Conservation (phyloP, 2,888 invertebrate species). For the Trachelus stipa region DNA sequence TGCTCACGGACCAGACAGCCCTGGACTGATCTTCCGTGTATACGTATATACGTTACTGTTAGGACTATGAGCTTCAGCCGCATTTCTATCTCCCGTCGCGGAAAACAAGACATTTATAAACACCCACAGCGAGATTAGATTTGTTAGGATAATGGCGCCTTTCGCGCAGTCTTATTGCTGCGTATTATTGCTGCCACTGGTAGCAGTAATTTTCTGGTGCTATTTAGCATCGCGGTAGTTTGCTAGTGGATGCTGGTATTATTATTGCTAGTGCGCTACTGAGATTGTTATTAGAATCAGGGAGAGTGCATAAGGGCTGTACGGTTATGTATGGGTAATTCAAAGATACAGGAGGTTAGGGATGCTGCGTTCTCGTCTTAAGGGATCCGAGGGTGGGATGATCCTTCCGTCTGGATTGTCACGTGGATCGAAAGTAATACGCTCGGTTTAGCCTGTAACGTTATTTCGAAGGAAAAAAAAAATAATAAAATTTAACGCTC, state of each 20-base stretch:
- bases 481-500: slow-evolving; percentile 61
- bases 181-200: neutral
- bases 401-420: slow-evolving; percentile 27
- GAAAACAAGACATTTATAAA: slow-evolving; percentile 67
- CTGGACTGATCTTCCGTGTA: neutral
- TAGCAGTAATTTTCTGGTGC: neutral
- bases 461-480: slow-evolving; percentile 35
- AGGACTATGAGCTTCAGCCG: neutral
- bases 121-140: slow-evolving; percentile 65
- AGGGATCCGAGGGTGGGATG: neutral
- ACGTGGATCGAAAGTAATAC: slow-evolving; percentile 30
- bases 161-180: slow-evolving; percentile 13
- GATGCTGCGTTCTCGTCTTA: neutral
- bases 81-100: slow-evolving; percentile 39
- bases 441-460: slow-evolving; percentile 26
- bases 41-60: neutral
- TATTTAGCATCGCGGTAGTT: neutral
- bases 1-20: neutral
- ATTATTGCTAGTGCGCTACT: neutral
- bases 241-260: neutral
- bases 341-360: neutral
- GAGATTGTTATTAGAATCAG: neutral
- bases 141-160: slow-evolving; percentile 62
- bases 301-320: neutral
- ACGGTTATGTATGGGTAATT: neutral